Evolutionary conservation across 2,113 vertebrate species (phyloP).

Genomic region (Madoqua kirkii): DNA sequence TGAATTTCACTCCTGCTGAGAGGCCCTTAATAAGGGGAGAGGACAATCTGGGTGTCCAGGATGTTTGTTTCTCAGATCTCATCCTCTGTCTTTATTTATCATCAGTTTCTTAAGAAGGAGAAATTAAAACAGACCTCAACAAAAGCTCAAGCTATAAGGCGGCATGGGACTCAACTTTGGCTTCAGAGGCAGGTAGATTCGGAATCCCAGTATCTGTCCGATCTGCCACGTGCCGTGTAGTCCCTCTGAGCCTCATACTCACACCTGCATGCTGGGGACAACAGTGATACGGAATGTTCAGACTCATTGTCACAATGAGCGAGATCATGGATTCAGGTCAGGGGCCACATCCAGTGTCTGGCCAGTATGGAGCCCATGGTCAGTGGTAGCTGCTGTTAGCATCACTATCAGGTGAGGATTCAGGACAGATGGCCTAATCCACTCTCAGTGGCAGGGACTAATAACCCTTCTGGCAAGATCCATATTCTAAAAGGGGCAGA

Average conservation of each 20-base stretch:
- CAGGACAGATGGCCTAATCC: constrained; percentile 29
- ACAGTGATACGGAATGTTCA: neutral
- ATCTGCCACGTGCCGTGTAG: neutral
- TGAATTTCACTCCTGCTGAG: neutral
- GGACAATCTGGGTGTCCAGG: neutral
- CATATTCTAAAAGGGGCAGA: constrained; percentile 4
- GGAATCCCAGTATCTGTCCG: neutral
- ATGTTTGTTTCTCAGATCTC: neutral
- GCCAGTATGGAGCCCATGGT: neutral
- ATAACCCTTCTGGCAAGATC: constrained; percentile 8
- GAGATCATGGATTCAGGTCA: neutral
- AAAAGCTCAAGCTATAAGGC: neutral
- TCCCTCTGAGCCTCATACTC: neutral
- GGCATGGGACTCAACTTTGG: no score
- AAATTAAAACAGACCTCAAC: neutral
- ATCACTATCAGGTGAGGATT: constrained; percentile 1
- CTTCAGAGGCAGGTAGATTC: neutral
- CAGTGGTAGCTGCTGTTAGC: neutral
- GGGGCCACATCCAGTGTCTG: neutral
- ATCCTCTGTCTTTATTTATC: neutral
- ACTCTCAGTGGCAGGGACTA: neutral
- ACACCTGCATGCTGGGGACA: neutral
- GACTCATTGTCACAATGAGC: neutral
- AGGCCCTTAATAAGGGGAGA: neutral
- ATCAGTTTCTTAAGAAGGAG: neutral